Evolutionary conservation across 2,888 invertebrate genomes (phyloP).

Genomic region (Parnassius glacialis): DNA sequence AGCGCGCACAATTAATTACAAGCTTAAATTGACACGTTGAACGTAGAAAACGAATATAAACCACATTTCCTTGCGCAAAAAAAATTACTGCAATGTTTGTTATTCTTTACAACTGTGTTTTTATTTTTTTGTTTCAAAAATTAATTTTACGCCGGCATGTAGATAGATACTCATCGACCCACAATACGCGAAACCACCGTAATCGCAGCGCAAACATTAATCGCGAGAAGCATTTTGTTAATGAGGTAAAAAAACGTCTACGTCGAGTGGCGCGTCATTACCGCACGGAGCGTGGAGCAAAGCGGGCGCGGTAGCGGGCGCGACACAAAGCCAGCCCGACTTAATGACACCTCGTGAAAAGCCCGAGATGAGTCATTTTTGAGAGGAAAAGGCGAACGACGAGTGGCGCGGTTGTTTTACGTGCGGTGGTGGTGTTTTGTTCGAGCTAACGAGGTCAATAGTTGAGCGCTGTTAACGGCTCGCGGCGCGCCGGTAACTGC

Average conservation of each 20-base stretch:
- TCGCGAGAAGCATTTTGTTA: conserved; percentile 53
- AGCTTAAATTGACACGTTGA: neutral
- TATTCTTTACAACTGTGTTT: conserved; percentile 18
- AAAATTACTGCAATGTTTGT: conserved; percentile 7
- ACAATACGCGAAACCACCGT: conserved; percentile 39
- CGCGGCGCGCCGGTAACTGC: conserved; percentile 53
- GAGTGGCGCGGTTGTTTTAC: conserved; percentile 74
- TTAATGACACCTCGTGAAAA: conserved; percentile 74
- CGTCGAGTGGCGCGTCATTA: conserved; percentile 63
- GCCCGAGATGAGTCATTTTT: conserved; percentile 78
- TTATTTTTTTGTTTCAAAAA: conserved; percentile 19
- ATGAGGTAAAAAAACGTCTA: conserved; percentile 65
- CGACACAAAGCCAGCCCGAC: conserved; percentile 64
- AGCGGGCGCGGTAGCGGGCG: conserved; percentile 42
- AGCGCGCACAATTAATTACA: too few species aligned
- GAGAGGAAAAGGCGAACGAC: conserved; percentile 78
- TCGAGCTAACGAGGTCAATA: conserved; percentile 78
- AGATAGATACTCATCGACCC: conserved; percentile 31
- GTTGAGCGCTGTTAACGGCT: conserved; percentile 55
- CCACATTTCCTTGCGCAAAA: neutral
- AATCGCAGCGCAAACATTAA: conserved; percentile 40
- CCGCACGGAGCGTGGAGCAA: conserved; percentile 49
- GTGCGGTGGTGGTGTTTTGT: conserved; percentile 64
- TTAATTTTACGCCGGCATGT: conserved; percentile 26
- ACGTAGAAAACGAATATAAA: neutral